Conservation (phyloP, 2,797 vertebrate species). For the Manis pentadactyla region DNA sequence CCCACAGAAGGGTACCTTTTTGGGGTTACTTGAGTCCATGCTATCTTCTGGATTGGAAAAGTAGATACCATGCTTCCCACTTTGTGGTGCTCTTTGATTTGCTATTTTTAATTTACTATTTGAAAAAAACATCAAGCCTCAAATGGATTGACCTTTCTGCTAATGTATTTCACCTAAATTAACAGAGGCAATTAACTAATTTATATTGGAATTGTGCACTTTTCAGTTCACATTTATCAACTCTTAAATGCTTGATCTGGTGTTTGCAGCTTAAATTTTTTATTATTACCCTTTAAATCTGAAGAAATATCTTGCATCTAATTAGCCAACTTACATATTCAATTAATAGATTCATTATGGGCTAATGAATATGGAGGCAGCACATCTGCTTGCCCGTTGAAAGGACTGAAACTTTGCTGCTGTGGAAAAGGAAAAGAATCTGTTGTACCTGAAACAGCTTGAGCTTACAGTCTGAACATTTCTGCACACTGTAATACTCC, state of each 20-base stretch:
- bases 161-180: constrained; percentile 88
- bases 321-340: constrained; percentile 89
- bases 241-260: constrained; percentile 83
- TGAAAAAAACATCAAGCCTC: constrained; percentile 84
- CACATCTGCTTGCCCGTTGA: constrained; percentile 69
- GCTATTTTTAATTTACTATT: constrained; percentile 86
- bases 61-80: neutral
- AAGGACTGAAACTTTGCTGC: constrained; percentile 41
- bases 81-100: constrained; percentile 75
- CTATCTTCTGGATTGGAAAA: neutral
- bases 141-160: constrained; percentile 88
- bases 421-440: constrained; percentile 8
- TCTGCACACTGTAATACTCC: neutral
- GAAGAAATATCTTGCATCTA: constrained; percentile 88
- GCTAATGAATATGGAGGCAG: constrained; percentile 84
- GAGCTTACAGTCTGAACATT: constrained; percentile 28
- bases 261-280: constrained; percentile 89
- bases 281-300: constrained; percentile 91
- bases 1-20: neutral
- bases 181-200: constrained; percentile 88
- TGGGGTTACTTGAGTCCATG: neutral
- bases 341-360: constrained; percentile 89
- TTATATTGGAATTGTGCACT: constrained; percentile 86
- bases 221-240: constrained; percentile 88
- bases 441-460: constrained; percentile 12